phyloP scores from a whole-genome alignment of 2,888 invertebrate species.

The Portevinia maculata region DNA sequence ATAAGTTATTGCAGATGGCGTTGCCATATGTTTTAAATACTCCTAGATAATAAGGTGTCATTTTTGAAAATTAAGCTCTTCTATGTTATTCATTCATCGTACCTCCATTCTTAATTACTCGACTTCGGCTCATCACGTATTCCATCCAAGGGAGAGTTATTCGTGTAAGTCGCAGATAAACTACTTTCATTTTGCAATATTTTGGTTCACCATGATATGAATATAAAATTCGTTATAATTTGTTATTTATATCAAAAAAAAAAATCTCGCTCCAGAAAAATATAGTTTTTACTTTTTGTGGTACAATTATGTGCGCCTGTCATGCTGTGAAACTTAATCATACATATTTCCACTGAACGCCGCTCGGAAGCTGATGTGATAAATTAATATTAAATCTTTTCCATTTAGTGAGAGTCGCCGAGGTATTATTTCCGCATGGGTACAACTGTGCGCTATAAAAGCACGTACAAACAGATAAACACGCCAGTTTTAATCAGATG shows the following conservation, averaged over 20 bases:
- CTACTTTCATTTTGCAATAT: no score
- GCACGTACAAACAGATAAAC: conserved; percentile 18
- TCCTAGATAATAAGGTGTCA: no score
- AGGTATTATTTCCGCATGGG: conserved; percentile 32
- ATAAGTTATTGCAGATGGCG: no score
- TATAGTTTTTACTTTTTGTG: conserved; percentile 11
- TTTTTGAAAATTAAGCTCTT: no score
- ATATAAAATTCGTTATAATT: neutral
- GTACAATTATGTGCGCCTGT: neutral
- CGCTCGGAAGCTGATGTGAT: neutral
- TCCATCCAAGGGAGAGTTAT: no score
- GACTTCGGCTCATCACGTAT: no score
- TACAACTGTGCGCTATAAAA: conserved; percentile 3
- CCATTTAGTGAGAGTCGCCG: conserved; percentile 4
- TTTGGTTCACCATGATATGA: no score
- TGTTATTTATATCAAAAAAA: conserved; percentile 4
- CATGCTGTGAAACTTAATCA: conserved; percentile 2
- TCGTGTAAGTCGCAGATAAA: no score
- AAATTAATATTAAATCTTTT: conserved; percentile 38
- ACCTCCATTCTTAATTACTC: no score
- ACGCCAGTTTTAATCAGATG: conserved; percentile 33
- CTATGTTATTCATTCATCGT: no score
- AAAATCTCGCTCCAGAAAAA: neutral
- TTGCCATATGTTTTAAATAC: no score
- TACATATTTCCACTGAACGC: conserved; percentile 2